Conservation (phyloP, 2,888 invertebrate species). For the Drosophila anomalata region DNA sequence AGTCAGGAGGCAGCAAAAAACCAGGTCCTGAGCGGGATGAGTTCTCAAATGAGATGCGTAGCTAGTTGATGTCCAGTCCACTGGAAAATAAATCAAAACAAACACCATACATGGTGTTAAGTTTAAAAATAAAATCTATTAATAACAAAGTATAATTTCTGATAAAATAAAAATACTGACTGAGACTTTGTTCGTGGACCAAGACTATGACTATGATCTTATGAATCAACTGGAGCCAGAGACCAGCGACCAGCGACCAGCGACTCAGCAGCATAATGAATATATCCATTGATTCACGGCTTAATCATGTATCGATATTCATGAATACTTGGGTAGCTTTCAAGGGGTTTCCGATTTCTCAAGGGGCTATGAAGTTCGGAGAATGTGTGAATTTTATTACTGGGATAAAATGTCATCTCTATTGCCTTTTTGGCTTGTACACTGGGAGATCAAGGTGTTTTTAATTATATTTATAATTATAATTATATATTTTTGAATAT, state of each 20-base stretch:
- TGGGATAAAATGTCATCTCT: neutral
- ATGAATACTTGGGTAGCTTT: neutral
- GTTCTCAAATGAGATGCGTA: conserved; percentile 1
- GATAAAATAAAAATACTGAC: neutral
- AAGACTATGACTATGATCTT: conserved; percentile 17
- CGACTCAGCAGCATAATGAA: conserved; percentile 19
- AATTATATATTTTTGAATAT: too few species aligned
- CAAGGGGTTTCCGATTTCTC: neutral
- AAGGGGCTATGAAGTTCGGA: neutral
- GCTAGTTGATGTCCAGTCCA: neutral
- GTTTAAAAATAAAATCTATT: neutral
- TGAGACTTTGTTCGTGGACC: conserved; percentile 9
- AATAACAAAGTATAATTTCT: neutral
- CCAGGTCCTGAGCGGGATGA: neutral
- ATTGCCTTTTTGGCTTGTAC: neutral
- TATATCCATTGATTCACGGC: conserved; percentile 25
- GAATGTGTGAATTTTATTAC: neutral
- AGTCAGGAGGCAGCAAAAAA: conserved; percentile 23
- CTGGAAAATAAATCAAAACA: neutral
- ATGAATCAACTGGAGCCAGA: conserved; percentile 12
- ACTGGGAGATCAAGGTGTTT: neutral
- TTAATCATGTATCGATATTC: conserved; percentile 16
- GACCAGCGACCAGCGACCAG: neutral
- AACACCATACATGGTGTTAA: neutral
- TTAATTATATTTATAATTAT: too few species aligned